Evolutionary conservation across 2,797 vertebrate genomes (phyloP).

Genomic region (Prionace glauca): DNA sequence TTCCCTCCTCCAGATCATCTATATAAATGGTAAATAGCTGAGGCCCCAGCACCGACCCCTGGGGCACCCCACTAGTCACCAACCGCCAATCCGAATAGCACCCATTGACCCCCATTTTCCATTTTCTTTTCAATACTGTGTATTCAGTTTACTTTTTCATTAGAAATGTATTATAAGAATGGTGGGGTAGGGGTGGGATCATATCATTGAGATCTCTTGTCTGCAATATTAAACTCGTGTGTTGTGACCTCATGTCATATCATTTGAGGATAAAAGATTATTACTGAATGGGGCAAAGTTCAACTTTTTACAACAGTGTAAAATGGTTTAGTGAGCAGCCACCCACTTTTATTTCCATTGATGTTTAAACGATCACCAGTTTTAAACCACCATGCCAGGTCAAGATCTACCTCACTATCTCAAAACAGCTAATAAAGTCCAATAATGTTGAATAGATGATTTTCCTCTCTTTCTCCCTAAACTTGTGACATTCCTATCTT

Average conservation of each 20-base stretch:
- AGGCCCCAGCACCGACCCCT: too few relatives aligned
- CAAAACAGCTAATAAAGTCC: background rate
- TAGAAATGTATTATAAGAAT: background rate
- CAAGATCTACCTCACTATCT: background rate
- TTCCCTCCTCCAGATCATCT: too few relatives aligned
- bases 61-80: too few relatives aligned
- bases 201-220: background rate
- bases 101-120: too few relatives aligned
- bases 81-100: too few relatives aligned
- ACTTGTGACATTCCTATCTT: background rate
- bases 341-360: background rate
- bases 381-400: background rate
- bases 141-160: background rate
- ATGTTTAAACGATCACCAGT: background rate
- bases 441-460: background rate
- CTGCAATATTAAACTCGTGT: background rate
- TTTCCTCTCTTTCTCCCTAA: background rate
- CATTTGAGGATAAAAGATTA: background rate
- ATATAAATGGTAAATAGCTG: too few relatives aligned
- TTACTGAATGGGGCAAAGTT: background rate
- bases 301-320: background rate
- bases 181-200: background rate
- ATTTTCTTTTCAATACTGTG: background rate
- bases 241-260: background rate
- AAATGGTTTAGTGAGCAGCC: background rate